phyloP scores from a whole-genome alignment of 1,140 invertebrate genomes.

The Drosophila insularis region DNA sequence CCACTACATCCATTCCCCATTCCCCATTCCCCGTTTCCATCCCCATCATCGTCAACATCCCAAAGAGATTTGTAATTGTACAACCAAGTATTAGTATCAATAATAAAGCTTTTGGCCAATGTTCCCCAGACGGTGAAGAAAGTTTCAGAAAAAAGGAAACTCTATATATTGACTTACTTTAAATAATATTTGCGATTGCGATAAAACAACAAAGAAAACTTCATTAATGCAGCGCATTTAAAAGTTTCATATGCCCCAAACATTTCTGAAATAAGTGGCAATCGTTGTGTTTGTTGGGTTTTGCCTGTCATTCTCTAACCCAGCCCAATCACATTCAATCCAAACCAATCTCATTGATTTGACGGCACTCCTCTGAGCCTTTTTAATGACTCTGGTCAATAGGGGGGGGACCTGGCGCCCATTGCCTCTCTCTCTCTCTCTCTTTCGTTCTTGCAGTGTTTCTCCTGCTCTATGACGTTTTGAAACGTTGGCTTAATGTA shows the following conservation, averaged over 20 bases:
- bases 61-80: conserved; percentile 3
- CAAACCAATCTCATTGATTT: conserved; percentile 62
- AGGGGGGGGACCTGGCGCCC: conserved; percentile 11
- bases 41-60: neutral
- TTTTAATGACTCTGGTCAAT: conserved; percentile 64
- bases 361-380: conserved; percentile 67
- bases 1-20: neutral
- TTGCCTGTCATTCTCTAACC: conserved; percentile 42
- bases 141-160: no score
- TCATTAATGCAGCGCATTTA: conserved; percentile 36
- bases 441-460: conserved; percentile 13
- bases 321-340: conserved; percentile 40
- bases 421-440: neutral
- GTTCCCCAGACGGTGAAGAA: neutral
- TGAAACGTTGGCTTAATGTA: conserved; percentile 66
- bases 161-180: no score
- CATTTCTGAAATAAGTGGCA: conserved; percentile 41
- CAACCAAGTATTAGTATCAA: neutral
- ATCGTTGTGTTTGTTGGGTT: conserved; percentile 37
- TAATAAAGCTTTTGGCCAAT: neutral
- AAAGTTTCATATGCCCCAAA: neutral
- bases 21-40: neutral
- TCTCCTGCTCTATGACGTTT: conserved; percentile 16
- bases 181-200: no score
- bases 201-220: no score